Evolutionary conservation across 2,797 vertebrate species (phyloP).

Genomic region (Poeciliopsis paucimaculata): DNA sequence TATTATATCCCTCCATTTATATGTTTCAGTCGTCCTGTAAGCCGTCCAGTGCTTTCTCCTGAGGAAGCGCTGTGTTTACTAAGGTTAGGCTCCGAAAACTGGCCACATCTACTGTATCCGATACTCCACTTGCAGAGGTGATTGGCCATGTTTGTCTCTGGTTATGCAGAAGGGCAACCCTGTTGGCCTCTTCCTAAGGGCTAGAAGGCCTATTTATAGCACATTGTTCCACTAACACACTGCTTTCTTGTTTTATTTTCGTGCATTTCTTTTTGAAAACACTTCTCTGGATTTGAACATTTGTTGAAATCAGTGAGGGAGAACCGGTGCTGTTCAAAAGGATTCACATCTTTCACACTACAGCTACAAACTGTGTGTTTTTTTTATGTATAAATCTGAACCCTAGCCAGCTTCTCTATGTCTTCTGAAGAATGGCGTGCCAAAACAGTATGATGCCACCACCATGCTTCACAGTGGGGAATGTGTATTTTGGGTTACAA

Average conservation of each 20-base stretch:
- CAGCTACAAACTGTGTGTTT: neutral
- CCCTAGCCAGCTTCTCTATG: neutral
- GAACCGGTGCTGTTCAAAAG: neutral
- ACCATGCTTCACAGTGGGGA: neutral
- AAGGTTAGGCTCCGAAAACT: slow-evolving; percentile 53
- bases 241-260: slow-evolving; percentile 58
- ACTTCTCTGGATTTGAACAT: neutral
- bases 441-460: neutral
- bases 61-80: slow-evolving; percentile 42
- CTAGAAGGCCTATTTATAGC: slow-evolving; percentile 78
- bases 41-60: slow-evolving; percentile 7
- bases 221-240: slow-evolving; percentile 81
- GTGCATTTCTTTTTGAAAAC: neutral
- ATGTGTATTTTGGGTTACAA: neutral
- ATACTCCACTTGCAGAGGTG: slow-evolving; percentile 60
- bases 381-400: neutral
- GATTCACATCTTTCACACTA: neutral
- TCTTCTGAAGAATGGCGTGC: neutral
- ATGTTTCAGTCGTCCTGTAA: slow-evolving; percentile 17
- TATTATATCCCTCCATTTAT: too few relatives aligned
- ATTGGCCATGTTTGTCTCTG: slow-evolving; percentile 60
- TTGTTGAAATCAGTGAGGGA: neutral
- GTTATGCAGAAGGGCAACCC: slow-evolving; percentile 69
- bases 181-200: slow-evolving; percentile 65
- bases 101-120: slow-evolving; percentile 60